Percentiles rank a stretch among this genome's conserved stretches.
phyloP scores from a whole-genome alignment of 2,888 invertebrate species.

The Mesoligia furuncula region DNA sequence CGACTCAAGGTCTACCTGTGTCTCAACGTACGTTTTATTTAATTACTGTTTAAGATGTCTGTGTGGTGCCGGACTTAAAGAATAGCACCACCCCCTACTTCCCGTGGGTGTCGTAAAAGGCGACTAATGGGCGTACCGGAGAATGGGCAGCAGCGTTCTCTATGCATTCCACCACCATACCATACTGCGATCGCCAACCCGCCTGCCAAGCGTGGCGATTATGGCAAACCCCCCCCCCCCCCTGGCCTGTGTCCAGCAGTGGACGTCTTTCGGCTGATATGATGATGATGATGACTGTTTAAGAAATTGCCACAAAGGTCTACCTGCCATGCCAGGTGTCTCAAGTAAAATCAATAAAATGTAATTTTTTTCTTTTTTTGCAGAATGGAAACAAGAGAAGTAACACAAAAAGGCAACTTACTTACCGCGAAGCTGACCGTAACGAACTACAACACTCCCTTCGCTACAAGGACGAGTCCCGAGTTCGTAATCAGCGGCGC shows the following conservation, averaged over 20 bases:
- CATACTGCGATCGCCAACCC: no score
- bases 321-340: background rate
- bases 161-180: no score
- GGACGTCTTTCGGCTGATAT: no score
- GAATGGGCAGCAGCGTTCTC: no score
- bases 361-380: constrained; percentile 19
- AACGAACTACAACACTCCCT: constrained; percentile 71
- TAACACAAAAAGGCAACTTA: constrained; percentile 71
- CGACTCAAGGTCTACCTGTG: background rate
- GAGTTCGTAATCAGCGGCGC: constrained; percentile 70
- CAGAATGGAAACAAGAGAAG: constrained; percentile 71
- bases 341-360: constrained; percentile 23
- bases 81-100: no score
- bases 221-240: no score
- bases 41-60: background rate
- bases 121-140: no score
- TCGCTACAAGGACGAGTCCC: constrained; percentile 65
- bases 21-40: background rate
- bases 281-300: no score
- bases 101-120: no score
- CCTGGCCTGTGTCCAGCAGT: no score
- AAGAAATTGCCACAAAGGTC: background rate
- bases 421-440: constrained; percentile 67
- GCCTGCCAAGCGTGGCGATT: no score
- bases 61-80: no score